These are phyloP conservation scores for Synergus umbraculus DNA, from an alignment of 2,888 invertebrate species.

Conservation along the genomic window DNA sequence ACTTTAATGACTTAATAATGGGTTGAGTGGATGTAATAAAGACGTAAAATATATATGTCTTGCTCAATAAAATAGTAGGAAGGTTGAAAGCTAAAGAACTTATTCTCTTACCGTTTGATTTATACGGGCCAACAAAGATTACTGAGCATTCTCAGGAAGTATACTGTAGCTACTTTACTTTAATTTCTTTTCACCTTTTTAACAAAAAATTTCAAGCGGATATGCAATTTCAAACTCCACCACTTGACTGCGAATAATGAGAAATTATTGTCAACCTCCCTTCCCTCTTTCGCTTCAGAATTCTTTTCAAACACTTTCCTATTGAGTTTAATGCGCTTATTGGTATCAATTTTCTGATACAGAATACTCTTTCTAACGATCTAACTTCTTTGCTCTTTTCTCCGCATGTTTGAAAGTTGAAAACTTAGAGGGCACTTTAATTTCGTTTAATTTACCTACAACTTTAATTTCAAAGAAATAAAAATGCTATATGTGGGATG, in stretches of 20 bases:
- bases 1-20: not conserved
- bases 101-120: not conserved
- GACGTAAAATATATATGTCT: not conserved
- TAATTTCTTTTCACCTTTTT: not conserved
- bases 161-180: not conserved
- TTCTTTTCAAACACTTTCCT: not conserved
- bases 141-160: not conserved
- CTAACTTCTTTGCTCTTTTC: not conserved
- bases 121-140: not conserved
- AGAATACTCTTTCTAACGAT: not conserved
- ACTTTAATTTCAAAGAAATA: not conserved
- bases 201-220: not conserved
- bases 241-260: not conserved
- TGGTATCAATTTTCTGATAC: not conserved
- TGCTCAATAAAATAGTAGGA: not conserved
- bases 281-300: not conserved
- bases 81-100: not conserved
- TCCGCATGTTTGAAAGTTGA: not conserved
- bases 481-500: not conserved
- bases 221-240: not conserved
- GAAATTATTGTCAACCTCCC: conserved; percentile 2
- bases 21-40: not conserved
- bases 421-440: not conserved
- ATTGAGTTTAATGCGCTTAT: conserved; percentile 13
- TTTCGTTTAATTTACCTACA: not conserved